phyloP scores from a whole-genome alignment of 2,888 invertebrate species.

The Hermaeophaga mercurialis region DNA sequence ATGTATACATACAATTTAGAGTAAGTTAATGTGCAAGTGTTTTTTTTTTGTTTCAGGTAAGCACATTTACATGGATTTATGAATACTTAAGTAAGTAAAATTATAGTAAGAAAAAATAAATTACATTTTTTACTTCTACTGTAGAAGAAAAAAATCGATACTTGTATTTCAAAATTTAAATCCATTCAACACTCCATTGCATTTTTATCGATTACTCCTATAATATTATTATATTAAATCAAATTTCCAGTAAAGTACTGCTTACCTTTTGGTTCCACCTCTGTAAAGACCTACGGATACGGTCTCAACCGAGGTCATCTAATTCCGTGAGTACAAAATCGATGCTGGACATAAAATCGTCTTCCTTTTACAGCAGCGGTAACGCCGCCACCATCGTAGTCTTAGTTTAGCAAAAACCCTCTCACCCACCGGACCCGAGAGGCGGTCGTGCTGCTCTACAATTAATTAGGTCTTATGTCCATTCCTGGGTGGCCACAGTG shows the following conservation, averaged over 20 bases:
- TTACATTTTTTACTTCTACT: too few relatives aligned
- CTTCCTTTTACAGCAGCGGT: neutral
- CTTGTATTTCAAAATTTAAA: neutral
- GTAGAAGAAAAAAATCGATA: too few relatives aligned
- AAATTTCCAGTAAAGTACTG: neutral
- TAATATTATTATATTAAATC: neutral
- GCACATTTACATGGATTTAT: too few relatives aligned
- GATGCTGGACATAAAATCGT: slow-evolving; percentile 1
- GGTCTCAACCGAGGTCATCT: neutral
- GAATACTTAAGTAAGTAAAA: too few relatives aligned
- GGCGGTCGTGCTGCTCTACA: slow-evolving; percentile 42
- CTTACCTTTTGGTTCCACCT: neutral
- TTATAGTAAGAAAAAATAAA: too few relatives aligned
- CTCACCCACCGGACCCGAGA: neutral
- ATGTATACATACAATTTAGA: too few relatives aligned
- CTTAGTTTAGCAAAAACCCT: slow-evolving; percentile 3
- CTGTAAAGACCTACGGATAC: neutral
- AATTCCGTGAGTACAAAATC: neutral
- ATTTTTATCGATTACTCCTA: neutral
- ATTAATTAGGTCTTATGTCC: slow-evolving; percentile 53
- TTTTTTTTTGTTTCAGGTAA: too few relatives aligned
- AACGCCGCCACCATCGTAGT: neutral
- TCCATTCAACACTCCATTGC: neutral
- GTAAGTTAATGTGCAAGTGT: too few relatives aligned
- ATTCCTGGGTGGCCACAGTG: slow-evolving; percentile 45